These are phyloP conservation scores for Trilocha varians DNA, from an alignment of 2,888 invertebrate genomes.

Conservation along the genomic window DNA sequence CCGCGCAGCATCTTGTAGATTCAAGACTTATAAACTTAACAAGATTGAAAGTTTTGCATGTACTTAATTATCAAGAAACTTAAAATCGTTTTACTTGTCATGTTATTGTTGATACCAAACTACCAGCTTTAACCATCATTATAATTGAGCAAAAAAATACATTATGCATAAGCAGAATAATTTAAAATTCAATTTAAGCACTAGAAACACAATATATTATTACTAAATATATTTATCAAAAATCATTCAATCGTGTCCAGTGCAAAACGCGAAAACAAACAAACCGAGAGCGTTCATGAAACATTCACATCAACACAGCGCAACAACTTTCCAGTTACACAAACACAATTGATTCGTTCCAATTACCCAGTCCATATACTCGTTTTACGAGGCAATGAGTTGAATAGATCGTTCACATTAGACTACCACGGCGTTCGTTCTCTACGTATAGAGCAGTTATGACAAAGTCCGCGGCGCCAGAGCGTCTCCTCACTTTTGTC, in stretches of 20 bases:
- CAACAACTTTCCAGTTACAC: conserved; percentile 2
- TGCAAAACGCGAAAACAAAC: background rate
- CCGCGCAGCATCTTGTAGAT: conserved; percentile 10
- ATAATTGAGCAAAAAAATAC: too few species aligned
- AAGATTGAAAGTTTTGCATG: background rate
- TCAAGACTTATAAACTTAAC: background rate
- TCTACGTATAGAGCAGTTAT: conserved; percentile 33
- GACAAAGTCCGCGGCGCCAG: conserved; percentile 59
- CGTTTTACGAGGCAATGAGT: conserved; percentile 5
- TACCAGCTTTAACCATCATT: too few species aligned
- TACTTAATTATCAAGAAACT: background rate
- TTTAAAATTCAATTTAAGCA: too few species aligned
- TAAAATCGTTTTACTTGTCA: background rate
- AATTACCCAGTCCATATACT: conserved; percentile 1
- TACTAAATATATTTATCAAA: background rate
- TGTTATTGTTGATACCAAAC: background rate
- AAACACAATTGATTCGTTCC: conserved; percentile 1
- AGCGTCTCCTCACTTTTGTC: conserved; percentile 63
- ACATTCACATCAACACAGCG: background rate
- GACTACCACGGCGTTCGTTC: conserved; percentile 22
- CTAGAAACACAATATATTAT: too few species aligned
- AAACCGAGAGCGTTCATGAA: background rate
- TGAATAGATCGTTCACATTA: conserved; percentile 17
- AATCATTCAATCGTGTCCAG: background rate
- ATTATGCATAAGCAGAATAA: too few species aligned